Evolutionary conservation across 2,797 vertebrate species (phyloP), one percentile per base, ranked within the genome.

Genomic region (Sebastes vulpes): DNA sequence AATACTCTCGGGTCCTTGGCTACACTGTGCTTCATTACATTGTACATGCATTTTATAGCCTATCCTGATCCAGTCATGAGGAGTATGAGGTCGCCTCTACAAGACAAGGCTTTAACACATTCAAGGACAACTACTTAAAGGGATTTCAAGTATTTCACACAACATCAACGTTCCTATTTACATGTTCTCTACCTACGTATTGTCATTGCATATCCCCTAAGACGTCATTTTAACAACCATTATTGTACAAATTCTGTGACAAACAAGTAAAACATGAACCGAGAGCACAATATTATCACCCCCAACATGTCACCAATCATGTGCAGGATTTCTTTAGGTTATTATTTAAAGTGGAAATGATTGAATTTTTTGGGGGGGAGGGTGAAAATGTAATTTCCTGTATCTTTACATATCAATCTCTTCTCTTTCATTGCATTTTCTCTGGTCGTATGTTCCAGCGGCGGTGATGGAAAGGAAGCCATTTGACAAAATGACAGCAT

Each of bases 1-100:
- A 94, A 95, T 91, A 93, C 94, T 94, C 90, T 92, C 86, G 52
- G 81, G 84, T 95, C 94, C 96, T 95, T 96, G 96, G 96, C 95
- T 96, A 94, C 94, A 94, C 92, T 94, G 91, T 94, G 96, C 94
- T 95, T 94, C 82, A 46, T 85, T 72, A 94, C 82, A 83, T 77
- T 58, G 60, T 84, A 90, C 92, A 93, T 92, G 93, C 93, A 87
- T 82, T 48, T 87, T 57, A 82, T 70, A 85, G 38, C 87, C 83
- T 21, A 74, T 89, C 74, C 80, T 64, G 63, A 77, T 82, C 81
- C 83, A 16, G 84, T 85, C 60, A 63, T 79, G 76, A 89, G 85
- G 80, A 86, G 75, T 56, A 83, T 78, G 78, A 89, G 72, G 60
- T 86, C 53, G 75, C 88, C 91, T 89, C 77, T 70, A 93, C 82